Evolutionary conservation across 2,797 vertebrate species (phyloP).

Genomic region (Arctocebus calabarensis): DNA sequence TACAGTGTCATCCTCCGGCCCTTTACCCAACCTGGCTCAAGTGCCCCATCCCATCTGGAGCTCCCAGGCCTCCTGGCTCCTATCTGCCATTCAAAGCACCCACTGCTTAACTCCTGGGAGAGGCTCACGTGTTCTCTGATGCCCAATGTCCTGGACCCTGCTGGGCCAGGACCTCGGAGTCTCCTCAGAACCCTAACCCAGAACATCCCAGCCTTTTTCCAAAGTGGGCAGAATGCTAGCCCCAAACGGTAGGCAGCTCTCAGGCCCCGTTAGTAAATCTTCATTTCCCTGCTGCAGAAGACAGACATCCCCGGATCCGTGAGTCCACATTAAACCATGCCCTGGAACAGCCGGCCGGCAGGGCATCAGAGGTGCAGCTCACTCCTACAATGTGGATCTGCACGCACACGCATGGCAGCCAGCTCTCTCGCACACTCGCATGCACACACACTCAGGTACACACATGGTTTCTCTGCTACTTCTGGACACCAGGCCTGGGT

Average conservation of each 20-base stretch:
- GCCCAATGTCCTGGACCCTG: not conserved
- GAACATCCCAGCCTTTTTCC: not conserved
- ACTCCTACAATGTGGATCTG: not conserved
- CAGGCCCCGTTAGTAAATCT: not conserved
- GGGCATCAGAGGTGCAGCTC: not conserved
- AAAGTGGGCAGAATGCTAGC: not conserved
- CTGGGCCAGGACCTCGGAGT: too few species aligned
- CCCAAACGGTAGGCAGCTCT: too few species aligned
- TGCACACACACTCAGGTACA: not conserved
- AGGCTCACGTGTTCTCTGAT: not conserved
- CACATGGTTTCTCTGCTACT: not conserved
- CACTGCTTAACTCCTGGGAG: not conserved
- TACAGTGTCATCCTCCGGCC: not conserved
- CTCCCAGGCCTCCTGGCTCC: not conserved
- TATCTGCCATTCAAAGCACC: not conserved
- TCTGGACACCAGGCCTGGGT: too few species aligned
- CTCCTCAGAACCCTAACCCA: not conserved
- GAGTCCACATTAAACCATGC: not conserved
- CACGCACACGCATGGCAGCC: accelerated
- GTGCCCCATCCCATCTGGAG: not conserved
- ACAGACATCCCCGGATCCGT: not conserved
- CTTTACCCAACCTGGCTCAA: too few species aligned
- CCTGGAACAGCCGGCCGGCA: not conserved
- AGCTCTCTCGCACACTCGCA: too few species aligned
- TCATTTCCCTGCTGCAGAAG: not conserved